phyloP scores from a whole-genome alignment of 2,113 vertebrate species.

The Xiphorhynchus elegans region DNA sequence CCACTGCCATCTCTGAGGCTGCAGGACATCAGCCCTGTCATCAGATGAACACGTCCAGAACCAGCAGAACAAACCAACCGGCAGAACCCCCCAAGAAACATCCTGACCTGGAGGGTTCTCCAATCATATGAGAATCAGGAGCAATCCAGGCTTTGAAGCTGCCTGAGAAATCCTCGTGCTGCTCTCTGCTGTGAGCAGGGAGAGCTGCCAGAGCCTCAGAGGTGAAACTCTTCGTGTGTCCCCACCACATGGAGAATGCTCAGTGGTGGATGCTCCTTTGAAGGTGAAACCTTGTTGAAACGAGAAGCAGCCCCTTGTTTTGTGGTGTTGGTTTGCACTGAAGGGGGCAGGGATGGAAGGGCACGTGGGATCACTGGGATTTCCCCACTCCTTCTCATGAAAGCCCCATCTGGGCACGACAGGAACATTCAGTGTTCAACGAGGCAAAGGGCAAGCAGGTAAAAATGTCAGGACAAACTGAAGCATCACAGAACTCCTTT shows the following conservation, averaged over 20 bases:
- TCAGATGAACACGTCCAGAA: background rate
- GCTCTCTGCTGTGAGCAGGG: background rate
- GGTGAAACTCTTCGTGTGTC: background rate
- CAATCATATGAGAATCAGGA: background rate
- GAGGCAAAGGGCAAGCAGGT: background rate
- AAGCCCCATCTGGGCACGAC: background rate
- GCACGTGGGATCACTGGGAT: background rate
- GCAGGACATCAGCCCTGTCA: background rate
- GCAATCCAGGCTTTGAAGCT: background rate
- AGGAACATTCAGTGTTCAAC: background rate
- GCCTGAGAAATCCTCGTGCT: background rate
- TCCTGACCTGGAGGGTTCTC: background rate
- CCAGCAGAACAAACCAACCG: background rate
- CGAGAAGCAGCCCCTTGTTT: background rate
- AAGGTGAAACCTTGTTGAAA: background rate
- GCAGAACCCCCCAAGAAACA: background rate
- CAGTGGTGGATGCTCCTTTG: background rate
- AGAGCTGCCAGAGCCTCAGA: background rate
- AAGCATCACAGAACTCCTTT: background rate
- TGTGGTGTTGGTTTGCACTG: background rate
- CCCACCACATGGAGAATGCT: rapidly evolving
- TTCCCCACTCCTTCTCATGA: background rate
- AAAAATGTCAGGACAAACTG: background rate
- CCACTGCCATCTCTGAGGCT: background rate
- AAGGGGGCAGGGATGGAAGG: background rate